phyloP scores from a whole-genome alignment of 2,797 vertebrate species.

The Spea hammondii region DNA sequence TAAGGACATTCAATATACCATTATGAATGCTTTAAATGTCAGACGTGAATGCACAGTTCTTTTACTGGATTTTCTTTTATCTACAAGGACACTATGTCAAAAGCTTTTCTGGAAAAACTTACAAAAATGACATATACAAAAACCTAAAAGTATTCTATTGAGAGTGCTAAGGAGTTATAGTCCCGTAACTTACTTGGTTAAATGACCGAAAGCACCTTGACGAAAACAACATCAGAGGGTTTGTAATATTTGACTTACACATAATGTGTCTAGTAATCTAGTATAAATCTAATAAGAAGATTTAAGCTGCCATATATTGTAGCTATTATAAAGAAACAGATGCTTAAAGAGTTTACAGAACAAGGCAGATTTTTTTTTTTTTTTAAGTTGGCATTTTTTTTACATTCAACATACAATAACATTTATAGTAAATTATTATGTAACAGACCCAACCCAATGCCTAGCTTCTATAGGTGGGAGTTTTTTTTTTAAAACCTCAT shows the following conservation, averaged over 20 bases:
- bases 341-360: no score
- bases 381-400: no score
- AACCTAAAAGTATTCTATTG: background rate
- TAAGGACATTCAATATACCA: background rate
- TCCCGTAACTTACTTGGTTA: background rate
- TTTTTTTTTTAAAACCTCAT: no score
- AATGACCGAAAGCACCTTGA: background rate
- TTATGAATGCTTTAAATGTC: constrained; percentile 1
- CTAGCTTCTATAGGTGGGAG: no score
- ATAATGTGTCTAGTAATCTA: background rate
- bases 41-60: background rate
- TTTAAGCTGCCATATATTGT: background rate
- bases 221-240: background rate
- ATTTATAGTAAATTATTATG: no score
- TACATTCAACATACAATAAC: no score
- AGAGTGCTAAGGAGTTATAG: background rate
- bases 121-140: background rate
- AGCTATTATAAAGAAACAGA: no score
- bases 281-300: background rate
- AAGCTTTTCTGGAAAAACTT: background rate
- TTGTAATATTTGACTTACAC: background rate
- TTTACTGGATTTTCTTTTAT: background rate
- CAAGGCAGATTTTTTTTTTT: no score
- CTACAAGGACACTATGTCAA: background rate
- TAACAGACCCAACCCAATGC: no score